A percentile compares a stretch with the other conserved stretches of the same genome.
These are phyloP conservation scores for Diploscapter pachys DNA, from an alignment of 1,140 invertebrate species.

Conservation along the genomic window DNA sequence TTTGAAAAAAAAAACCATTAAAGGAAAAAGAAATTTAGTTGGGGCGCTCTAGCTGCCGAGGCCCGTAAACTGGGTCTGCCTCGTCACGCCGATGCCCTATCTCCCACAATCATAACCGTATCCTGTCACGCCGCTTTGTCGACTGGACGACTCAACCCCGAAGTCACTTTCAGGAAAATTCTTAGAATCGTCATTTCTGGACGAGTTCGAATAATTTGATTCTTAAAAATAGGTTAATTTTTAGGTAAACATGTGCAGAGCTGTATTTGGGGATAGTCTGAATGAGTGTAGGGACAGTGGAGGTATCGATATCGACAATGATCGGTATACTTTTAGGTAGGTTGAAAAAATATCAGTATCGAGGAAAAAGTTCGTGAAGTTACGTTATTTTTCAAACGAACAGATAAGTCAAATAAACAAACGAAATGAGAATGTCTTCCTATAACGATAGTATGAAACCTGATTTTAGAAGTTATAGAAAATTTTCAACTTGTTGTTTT, in stretches of 20 bases:
- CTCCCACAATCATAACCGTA: conserved; percentile 19
- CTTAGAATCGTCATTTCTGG: conserved; percentile 28
- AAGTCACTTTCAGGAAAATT: conserved; percentile 31
- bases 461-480: no score
- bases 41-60: conserved; percentile 3
- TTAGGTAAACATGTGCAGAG: conserved; percentile 23
- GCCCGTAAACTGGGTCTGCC: conserved; percentile 16
- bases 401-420: no score
- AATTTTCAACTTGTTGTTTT: no score
- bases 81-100: conserved; percentile 15
- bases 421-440: no score
- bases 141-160: conserved; percentile 27
- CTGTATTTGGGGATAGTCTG: conserved; percentile 21
- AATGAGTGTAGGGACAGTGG: conserved; percentile 30
- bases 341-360: neutral
- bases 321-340: conserved; percentile 26
- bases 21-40: neutral
- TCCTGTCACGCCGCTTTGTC: conserved; percentile 30
- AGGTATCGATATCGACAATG: conserved; percentile 21
- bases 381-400: no score
- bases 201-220: neutral
- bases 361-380: neutral
- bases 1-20: no score
- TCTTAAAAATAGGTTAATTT: neutral
- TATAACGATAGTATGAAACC: no score